Evolutionary conservation across 1,140 invertebrate species (phyloP).

Genomic region (Sycophila sp.): DNA sequence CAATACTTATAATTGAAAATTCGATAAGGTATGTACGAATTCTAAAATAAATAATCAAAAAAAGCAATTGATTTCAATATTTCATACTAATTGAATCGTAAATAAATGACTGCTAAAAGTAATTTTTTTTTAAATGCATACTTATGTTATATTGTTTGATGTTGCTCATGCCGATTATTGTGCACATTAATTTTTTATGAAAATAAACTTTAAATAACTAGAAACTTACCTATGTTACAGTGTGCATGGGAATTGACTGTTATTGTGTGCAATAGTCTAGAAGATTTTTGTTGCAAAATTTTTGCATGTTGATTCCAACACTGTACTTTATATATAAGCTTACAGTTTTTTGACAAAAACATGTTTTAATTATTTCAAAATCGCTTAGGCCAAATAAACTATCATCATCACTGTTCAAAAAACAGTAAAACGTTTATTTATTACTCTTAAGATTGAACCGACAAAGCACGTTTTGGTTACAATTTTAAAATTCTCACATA

Average conservation of each 20-base stretch:
- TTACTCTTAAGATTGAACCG: too few relatives aligned
- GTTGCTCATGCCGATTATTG: too few relatives aligned
- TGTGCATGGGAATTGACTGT: not conserved
- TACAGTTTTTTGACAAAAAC: conserved; percentile 4
- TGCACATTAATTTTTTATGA: not conserved
- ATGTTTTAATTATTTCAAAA: not conserved
- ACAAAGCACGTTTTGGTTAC: too few relatives aligned
- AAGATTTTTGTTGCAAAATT: not conserved
- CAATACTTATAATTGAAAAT: not conserved
- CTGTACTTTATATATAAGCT: not conserved
- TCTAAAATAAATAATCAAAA: too few relatives aligned
- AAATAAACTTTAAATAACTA: not conserved
- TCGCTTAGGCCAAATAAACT: too few relatives aligned
- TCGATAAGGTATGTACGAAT: too few relatives aligned
- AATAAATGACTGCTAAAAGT: not conserved
- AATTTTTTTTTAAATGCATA: not conserved
- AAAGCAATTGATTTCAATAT: not conserved
- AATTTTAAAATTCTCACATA: too few relatives aligned
- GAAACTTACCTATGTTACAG: conserved; percentile 10
- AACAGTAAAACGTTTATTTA: too few relatives aligned
- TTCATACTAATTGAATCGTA: not conserved
- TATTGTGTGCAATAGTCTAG: not conserved
- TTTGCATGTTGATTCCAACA: not conserved
- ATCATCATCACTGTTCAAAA: too few relatives aligned
- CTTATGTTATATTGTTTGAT: too few relatives aligned